Evolutionary conservation across 2,113 vertebrate genomes (phyloP).

Genomic region (Empidonax alnorum): DNA sequence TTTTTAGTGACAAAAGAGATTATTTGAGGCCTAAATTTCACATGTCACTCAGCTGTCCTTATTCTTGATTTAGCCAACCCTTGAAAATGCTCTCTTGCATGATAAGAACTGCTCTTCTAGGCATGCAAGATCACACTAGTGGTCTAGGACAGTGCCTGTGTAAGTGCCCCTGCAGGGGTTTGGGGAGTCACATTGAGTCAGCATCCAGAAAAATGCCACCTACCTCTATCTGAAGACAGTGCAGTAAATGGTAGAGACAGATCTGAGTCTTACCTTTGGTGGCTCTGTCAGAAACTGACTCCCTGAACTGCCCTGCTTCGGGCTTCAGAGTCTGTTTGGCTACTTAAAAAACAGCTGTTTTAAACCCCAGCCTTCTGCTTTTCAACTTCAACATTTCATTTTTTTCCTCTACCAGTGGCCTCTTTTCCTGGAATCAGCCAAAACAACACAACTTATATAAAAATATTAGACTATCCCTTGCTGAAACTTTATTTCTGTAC

Average conservation of each 20-base stretch:
- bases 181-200: background rate
- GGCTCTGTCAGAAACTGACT: background rate
- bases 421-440: background rate
- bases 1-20: background rate
- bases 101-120: background rate
- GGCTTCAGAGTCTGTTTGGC: background rate
- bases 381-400: background rate
- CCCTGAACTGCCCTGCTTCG: background rate
- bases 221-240: background rate
- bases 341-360: background rate
- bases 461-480: background rate
- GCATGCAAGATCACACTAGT: background rate
- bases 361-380: background rate
- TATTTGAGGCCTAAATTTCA: background rate
- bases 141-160: rapidly evolving
- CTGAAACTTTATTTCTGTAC: background rate
- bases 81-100: background rate
- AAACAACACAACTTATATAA: background rate
- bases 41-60: background rate
- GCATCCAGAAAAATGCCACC: background rate
- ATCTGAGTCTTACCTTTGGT: background rate
- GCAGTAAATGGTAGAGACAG: background rate
- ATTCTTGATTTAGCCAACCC: background rate
- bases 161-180: background rate
- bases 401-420: rapidly evolving